These are phyloP conservation scores for Dorcus hopei DNA, from an alignment of 2,888 invertebrate genomes.

Conservation along the genomic window DNA sequence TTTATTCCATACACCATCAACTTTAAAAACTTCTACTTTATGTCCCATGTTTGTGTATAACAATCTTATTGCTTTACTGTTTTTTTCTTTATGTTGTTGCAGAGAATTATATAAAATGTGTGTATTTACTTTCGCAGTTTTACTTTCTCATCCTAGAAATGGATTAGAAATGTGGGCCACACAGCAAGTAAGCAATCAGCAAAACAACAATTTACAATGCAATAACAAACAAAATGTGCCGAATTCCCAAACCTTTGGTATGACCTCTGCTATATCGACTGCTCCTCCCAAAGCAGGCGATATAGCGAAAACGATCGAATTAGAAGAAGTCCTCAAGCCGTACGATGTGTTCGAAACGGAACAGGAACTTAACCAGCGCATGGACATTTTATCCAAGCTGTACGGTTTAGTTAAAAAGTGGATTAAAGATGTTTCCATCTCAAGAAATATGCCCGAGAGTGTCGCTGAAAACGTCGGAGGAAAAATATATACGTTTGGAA, in stretches of 20 bases:
- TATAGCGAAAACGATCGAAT: constrained; percentile 68
- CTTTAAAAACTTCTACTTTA: no score
- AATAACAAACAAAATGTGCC: constrained; percentile 53
- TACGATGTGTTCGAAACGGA: constrained; percentile 90
- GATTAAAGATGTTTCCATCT: constrained; percentile 85
- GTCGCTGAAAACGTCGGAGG: constrained; percentile 92
- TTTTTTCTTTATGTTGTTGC: no score
- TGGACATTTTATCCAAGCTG: constrained; percentile 79
- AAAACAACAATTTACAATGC: constrained; percentile 43
- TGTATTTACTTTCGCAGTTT: no score
- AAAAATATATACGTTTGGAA: constrained; percentile 99
- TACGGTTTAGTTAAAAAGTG: constrained; percentile 90
- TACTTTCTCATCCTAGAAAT: constrained; percentile 6
- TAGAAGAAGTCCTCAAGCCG: constrained; percentile 75
- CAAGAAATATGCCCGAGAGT: constrained; percentile 88
- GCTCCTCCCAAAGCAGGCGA: constrained; percentile 81
- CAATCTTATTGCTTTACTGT: no score
- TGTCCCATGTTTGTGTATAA: no score
- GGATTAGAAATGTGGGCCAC: constrained; percentile 54
- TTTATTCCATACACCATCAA: no score
- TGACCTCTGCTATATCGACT: constrained; percentile 92
- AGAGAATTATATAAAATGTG: no score
- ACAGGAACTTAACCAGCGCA: constrained; percentile 84
- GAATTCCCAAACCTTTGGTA: constrained; percentile 71
- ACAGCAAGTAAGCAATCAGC: constrained; percentile 50